phyloP scores from a whole-genome alignment of 30 jellyfish, hydroid and myxozoan species.

The Aurelia aurita region DNA sequence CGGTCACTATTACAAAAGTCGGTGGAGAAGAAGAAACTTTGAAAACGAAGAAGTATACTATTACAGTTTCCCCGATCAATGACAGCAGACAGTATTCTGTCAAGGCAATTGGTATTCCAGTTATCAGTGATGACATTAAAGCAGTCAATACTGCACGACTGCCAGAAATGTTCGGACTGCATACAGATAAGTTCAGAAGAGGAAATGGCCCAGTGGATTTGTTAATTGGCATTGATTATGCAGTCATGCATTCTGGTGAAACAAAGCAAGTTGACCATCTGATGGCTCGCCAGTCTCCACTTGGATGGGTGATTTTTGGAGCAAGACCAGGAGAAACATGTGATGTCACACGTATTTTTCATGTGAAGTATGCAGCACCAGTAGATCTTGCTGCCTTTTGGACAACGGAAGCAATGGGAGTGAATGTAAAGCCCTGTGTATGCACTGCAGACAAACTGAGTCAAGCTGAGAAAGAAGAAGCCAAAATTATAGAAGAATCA shows the following conservation, averaged over 20 bases:
- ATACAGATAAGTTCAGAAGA: constrained; percentile 25
- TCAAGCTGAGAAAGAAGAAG: constrained; percentile 28
- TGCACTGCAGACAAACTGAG: constrained; percentile 39
- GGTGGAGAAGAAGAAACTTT: constrained; percentile 72
- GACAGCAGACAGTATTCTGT: no score
- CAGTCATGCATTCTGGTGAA: constrained; percentile 59
- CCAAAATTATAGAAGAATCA: constrained; percentile 2
- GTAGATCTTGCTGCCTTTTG: constrained; percentile 69
- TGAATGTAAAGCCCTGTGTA: no score
- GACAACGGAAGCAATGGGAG: constrained; percentile 79
- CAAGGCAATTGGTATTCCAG: constrained; percentile 68
- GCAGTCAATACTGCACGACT: constrained; percentile 36
- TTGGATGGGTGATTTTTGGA: constrained; percentile 75
- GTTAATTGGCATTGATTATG: constrained; percentile 76
- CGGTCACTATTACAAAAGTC: constrained; percentile 53
- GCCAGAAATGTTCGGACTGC: constrained; percentile 38
- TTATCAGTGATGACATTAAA: constrained; percentile 44
- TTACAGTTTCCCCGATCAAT: no score
- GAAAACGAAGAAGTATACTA: constrained; percentile 33
- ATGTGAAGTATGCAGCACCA: constrained; percentile 64
- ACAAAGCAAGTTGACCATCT: constrained; percentile 62
- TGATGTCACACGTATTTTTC: constrained; percentile 31
- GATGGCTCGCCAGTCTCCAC: constrained; percentile 71
- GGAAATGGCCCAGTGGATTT: constrained; percentile 58
- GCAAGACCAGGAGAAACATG: constrained; percentile 54